Base-by-base conservation (phyloP, 2,888 invertebrate genomes). In the Sericinus montela region DNA sequence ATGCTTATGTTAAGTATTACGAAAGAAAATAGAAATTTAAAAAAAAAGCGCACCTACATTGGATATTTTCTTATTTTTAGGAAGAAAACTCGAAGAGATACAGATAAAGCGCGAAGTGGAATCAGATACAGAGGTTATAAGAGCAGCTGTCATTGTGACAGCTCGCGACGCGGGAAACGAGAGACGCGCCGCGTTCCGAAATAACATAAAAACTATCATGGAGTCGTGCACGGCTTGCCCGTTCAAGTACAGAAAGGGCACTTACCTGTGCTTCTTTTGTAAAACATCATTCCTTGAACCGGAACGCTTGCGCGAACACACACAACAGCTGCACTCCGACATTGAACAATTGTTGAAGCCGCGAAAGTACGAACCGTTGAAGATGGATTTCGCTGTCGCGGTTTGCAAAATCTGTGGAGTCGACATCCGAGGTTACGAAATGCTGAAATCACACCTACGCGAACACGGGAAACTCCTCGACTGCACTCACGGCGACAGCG, bases 11-110 rank as follows among this genome's bases (percentile, higher is more conserved):
- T 13, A 35, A 14, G 35, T 35, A 29, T 29, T 29, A 15, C 15
- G 28, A 39, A 29, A 40, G 42, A 45, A 44, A 29, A 52, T 49
- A 47, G 32, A 50, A 54, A 53, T 57, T 60, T 59, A 58, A 58
- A 59, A 54, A 59, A 65, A 64, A 67, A 67, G 53, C 70, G 19
- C 19, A 19, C 19, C 72, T 80, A 78, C 75, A 86, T 77, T 66
- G 73, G 79, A 72, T 65, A 55, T 80, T 86, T 84, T 85, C 86
- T 77, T 87, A 83, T 87, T 87, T 87, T 84, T 87, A 87, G 86
- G 87, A 80, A 72, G 72, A 70, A 78, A 78, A 75, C 57, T 62
- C 39, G 72, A 74, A 63, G 80, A 72, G 37, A 66, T 73, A 66
- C 58, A 69, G 50, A 69, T 78, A 56, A 80, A 77, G 65, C 57